Percentiles rank a stretch among this genome's conserved stretches.
These are phyloP conservation scores for Mnemiopsis leidyi DNA, from an alignment of 37 sponge, comb jelly and placozoan species.

Conservation along the genomic window DNA sequence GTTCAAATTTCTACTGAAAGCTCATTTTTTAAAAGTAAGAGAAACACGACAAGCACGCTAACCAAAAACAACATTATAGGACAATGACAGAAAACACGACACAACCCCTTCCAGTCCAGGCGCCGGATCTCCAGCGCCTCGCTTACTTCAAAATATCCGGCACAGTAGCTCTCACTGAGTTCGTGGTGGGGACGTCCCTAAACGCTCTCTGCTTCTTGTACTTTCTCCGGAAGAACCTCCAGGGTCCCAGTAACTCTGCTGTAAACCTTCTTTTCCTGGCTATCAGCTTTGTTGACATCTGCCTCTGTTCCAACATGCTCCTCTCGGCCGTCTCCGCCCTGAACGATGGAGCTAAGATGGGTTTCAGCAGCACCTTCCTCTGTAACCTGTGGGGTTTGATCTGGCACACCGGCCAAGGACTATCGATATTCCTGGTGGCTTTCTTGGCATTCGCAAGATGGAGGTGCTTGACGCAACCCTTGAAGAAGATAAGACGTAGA, in stretches of 20 bases:
- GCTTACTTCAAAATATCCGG: neutral
- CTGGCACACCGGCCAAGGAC: constrained; percentile 15
- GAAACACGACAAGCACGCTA: too few species aligned
- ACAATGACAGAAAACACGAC: too few species aligned
- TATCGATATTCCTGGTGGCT: constrained; percentile 42
- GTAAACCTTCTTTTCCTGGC: constrained; percentile 18
- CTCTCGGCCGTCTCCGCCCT: neutral
- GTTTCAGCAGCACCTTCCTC: neutral
- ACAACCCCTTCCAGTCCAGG: too few species aligned
- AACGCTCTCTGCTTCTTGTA: neutral
- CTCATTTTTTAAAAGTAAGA: too few species aligned
- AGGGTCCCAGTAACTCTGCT: neutral
- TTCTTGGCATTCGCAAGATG: neutral
- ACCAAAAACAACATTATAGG: too few species aligned
- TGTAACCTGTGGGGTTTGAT: constrained; percentile 9
- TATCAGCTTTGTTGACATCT: constrained; percentile 19
- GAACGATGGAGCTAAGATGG: neutral
- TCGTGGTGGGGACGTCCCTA: neutral
- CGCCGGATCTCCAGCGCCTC: too few species aligned
- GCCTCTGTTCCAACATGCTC: constrained; percentile 34
- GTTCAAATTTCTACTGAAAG: too few species aligned
- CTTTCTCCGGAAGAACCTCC: neutral
- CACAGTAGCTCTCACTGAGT: neutral
- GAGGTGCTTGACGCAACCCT: neutral
- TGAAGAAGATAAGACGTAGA: constrained; percentile 5